Evolutionary conservation across 2,888 invertebrate species (phyloP), one percentile per base, ranked within the genome.

Genomic region (Bembecia ichneumoniformis): DNA sequence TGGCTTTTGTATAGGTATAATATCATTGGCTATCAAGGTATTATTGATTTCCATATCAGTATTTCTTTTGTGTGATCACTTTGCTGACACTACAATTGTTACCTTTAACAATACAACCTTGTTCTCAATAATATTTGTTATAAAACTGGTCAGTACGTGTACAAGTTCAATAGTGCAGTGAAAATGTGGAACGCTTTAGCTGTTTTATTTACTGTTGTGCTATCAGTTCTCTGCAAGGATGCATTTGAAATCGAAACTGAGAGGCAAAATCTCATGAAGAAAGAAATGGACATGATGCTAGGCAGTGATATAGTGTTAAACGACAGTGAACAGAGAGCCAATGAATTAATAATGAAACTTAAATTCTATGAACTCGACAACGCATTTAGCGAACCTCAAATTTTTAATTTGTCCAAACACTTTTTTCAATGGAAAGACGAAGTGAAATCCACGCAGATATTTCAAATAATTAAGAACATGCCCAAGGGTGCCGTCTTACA

Each of bases 401-500:
- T 70, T 11, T 94, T 91, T 60, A 86, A 90, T 46, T 89, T 92
- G 0, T 87, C 92, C 0, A 86, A 88, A 52, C 93, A 93, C 70
- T 92, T 94, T 59, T 90, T 94, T 57, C 77, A 88, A 7, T 90
- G 90, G 0, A 89, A 90, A 56, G 72, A 87, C 1, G 70, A 78
- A 15, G 89, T 94, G 1, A 89, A 90, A 13, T 62, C 80, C 0
- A 91, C 92, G 0, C 71, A 88, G 15, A 83, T 95, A 0, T 94
- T 90, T 64, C 74, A 90, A 56, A 67, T 93, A 1, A 88, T 95
- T 1, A 77, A 89, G 51, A 68, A 69, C 36, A 90, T 95, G 89
- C 95, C 95, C 0, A 95, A 95, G 76, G 95, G 94, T 0, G 92
- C 89, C 0, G 86, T 91, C 0, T 74, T 94, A 0, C 94, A 94